Evolutionary conservation across 1,140 invertebrate species (phyloP).

Genomic region (Ceratitis capitata): DNA sequence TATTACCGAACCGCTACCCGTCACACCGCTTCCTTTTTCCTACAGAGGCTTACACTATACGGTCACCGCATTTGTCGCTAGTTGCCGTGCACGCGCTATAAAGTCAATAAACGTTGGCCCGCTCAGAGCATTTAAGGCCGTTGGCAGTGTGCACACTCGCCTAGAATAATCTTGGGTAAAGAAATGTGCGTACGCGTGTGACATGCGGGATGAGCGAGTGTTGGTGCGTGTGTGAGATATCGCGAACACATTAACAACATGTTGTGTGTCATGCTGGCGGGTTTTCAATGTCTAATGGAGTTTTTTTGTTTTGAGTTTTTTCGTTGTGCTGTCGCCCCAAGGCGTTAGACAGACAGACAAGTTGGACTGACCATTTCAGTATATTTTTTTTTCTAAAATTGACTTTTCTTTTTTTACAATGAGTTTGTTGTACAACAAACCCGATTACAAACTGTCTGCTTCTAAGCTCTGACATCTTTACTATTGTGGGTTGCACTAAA

Average conservation of each 20-base stretch:
- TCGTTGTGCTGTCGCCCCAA: neutral
- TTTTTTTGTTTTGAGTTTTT: neutral
- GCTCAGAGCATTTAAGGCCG: neutral
- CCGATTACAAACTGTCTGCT: neutral
- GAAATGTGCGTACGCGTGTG: neutral
- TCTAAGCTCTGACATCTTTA: neutral
- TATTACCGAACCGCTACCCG: too few species aligned
- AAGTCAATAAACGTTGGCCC: slow-evolving; percentile 6
- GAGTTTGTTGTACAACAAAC: neutral
- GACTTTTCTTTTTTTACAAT: neutral
- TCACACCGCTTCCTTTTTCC: neutral
- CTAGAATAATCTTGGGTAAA: neutral
- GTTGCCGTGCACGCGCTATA: neutral
- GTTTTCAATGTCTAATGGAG: too few species aligned
- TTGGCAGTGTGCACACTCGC: neutral
- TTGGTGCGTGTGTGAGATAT: neutral
- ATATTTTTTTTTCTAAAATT: neutral
- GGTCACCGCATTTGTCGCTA: neutral
- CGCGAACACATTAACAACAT: slow-evolving; percentile 7
- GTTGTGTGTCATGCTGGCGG: neutral
- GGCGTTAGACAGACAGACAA: neutral
- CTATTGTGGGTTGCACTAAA: neutral
- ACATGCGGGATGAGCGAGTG: too few species aligned
- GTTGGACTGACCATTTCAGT: neutral
- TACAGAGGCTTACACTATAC: neutral